These are phyloP conservation scores for Apodemia mormo DNA, from an alignment of 2,888 invertebrate genomes.

Conservation along the genomic window DNA sequence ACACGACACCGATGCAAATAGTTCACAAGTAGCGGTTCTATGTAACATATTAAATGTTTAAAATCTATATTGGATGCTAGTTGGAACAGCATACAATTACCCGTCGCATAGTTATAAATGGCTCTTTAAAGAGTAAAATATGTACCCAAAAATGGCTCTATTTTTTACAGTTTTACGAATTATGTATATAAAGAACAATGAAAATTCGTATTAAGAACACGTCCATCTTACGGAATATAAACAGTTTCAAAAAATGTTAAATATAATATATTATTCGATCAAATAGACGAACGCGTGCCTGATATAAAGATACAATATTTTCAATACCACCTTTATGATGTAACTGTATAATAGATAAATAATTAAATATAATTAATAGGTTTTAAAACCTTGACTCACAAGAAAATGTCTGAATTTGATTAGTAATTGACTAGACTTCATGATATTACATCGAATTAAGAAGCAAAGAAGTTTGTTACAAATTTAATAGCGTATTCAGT, in stretches of 20 bases:
- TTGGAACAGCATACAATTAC: conserved; percentile 64
- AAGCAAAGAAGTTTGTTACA: neutral
- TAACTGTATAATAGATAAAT: conserved; percentile 36
- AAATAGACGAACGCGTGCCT: conserved; percentile 70
- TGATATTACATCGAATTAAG: conserved; percentile 19
- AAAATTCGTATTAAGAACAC: conserved; percentile 57
- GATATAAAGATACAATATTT: conserved; percentile 66
- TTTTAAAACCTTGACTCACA: conserved; percentile 25
- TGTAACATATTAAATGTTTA: conserved; percentile 50
- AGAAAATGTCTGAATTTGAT: conserved; percentile 17
- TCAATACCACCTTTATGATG: conserved; percentile 57
- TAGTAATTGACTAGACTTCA: conserved; percentile 5
- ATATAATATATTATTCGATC: conserved; percentile 48
- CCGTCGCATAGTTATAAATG: conserved; percentile 60
- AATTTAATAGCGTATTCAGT: conserved; percentile 19
- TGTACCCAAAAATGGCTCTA: conserved; percentile 69
- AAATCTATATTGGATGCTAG: conserved; percentile 59
- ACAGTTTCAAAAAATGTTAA: conserved; percentile 53
- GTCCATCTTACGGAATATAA: conserved; percentile 62
- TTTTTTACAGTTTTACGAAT: conserved; percentile 77
- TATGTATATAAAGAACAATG: conserved; percentile 50
- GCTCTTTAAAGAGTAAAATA: conserved; percentile 53
- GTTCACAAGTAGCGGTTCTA: conserved; percentile 51
- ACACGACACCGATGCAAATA: conserved; percentile 58
- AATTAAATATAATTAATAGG: conserved; percentile 32